These are phyloP conservation scores for Amiota communis DNA, from an alignment of 2,888 invertebrate species.

Conservation along the genomic window DNA sequence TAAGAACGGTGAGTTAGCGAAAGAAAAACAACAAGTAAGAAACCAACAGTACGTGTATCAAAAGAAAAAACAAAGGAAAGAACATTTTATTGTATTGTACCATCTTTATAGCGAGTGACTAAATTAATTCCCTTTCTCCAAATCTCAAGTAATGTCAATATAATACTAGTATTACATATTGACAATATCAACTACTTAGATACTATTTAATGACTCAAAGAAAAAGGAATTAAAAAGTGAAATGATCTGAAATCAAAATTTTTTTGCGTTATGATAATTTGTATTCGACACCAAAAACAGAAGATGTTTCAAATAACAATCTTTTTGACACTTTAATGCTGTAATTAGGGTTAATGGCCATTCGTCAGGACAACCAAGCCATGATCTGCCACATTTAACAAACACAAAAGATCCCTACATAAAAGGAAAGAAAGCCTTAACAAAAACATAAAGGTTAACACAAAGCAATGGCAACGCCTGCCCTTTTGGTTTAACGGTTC, in stretches of 20 bases:
- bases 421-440: constrained; percentile 20
- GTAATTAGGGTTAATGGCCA: constrained; percentile 64
- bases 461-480: constrained; percentile 51
- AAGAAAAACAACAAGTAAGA: not conserved
- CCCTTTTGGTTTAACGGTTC: constrained; percentile 60
- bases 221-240: not conserved
- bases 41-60: not conserved
- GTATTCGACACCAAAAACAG: not conserved
- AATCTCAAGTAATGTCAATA: too few species aligned
- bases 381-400: constrained; percentile 55
- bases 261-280: too few species aligned
- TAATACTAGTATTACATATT: too few species aligned
- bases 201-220: not conserved
- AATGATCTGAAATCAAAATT: not conserved
- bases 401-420: constrained; percentile 38
- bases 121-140: too few species aligned
- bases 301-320: constrained; percentile 46
- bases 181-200: too few species aligned
- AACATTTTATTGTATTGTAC: too few species aligned
- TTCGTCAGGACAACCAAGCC: constrained; percentile 43
- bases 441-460: constrained; percentile 12
- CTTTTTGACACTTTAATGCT: constrained; percentile 70
- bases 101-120: too few species aligned
- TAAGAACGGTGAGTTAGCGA: constrained; percentile 18
- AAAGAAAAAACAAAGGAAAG: not conserved